Base-by-base conservation (phyloP, 2,797 vertebrate genomes). In the Sebastes taczanowskii region DNA sequence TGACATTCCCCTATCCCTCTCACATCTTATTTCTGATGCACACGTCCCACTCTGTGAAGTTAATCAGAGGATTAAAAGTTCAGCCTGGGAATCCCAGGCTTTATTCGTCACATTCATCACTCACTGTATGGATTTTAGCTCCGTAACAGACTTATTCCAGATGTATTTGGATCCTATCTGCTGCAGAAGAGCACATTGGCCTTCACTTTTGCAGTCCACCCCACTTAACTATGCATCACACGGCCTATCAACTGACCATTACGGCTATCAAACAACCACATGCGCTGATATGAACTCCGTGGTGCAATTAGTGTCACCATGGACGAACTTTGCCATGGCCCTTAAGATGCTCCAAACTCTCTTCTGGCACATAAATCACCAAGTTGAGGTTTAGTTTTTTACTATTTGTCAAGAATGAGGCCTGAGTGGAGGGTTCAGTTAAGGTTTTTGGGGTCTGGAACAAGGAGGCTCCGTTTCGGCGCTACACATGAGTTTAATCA, bases 401-500 rank as follows among this genome's bases (percentile, higher is more conserved):
- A 80, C 81, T 86, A 34, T 91, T 92, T 85, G 79, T 90, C 77
- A 85, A 85, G 79, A 91, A 89, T 85, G 81, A 83, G 75, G 62
- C 82, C 77, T 61, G 81, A 87, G 59, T 75, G 52, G 80, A 91
- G 83, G 77, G 92, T 94, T 95, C 92, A 94, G 81, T 85, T 92
- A 88, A 92, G 92, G 91, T 89, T 92, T 92, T 88, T 86, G 82
- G 91, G 88, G 85, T 91, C 90, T 93, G 93, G 90, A 92, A 89
- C 86, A 82, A 83, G 85, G 70, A 77, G 82, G 80, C 85, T 88
- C 85, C 81, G 29, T 88, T 89, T 88, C 76, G 55, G 76, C 34
- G 66, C 86, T 86, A 88, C 88, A 95, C 82, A 92, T 93, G 90
- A 93, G 91, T 93, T 95, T 92, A 93, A 93, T 94, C 88, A 93